phyloP scores from a whole-genome alignment of 2,888 invertebrate genomes.

The Mechanitis messenoides region DNA sequence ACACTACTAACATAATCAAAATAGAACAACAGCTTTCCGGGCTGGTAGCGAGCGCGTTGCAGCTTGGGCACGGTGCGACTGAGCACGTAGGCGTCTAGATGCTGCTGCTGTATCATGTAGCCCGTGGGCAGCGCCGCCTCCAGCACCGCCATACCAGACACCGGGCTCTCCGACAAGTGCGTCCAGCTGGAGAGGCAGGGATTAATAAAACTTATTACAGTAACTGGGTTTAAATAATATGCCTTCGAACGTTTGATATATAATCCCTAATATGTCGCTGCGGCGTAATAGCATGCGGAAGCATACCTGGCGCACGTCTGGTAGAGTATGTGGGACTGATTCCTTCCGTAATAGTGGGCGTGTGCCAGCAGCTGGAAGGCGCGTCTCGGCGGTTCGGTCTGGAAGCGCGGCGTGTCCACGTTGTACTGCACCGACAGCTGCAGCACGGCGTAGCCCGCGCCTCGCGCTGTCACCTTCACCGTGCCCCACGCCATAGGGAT shows the following conservation, averaged over 20 bases:
- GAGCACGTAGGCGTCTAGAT: constrained; percentile 88
- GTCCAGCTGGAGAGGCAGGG: constrained; percentile 80
- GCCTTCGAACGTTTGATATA: no score
- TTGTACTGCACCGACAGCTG: constrained; percentile 96
- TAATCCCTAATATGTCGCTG: no score
- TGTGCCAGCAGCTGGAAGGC: constrained; percentile 88
- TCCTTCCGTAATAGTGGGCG: constrained; percentile 89
- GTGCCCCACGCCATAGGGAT: constrained; percentile 96
- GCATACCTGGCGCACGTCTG: constrained; percentile 88
- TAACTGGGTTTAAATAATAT: no score
- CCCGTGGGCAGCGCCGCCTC: constrained; percentile 93
- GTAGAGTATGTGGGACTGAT: constrained; percentile 94
- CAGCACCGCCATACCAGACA: constrained; percentile 92
- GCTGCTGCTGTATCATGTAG: constrained; percentile 93
- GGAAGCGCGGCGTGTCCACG: constrained; percentile 89
- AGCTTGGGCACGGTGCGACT: constrained; percentile 87
- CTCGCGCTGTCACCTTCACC: constrained; percentile 93
- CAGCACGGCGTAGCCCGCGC: constrained; percentile 94
- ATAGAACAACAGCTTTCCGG: constrained; percentile 92
- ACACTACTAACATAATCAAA: constrained; percentile 89
- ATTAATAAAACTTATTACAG: neutral
- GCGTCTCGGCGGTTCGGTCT: constrained; percentile 86
- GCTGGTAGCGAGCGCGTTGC: constrained; percentile 88
- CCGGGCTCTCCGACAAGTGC: constrained; percentile 83
- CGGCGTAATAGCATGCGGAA: no score